A percentile compares a stretch with the other conserved stretches of the same genome.
Evolutionary conservation across 2,113 vertebrate species (phyloP).

Genomic region (Marmota flaviventris): DNA sequence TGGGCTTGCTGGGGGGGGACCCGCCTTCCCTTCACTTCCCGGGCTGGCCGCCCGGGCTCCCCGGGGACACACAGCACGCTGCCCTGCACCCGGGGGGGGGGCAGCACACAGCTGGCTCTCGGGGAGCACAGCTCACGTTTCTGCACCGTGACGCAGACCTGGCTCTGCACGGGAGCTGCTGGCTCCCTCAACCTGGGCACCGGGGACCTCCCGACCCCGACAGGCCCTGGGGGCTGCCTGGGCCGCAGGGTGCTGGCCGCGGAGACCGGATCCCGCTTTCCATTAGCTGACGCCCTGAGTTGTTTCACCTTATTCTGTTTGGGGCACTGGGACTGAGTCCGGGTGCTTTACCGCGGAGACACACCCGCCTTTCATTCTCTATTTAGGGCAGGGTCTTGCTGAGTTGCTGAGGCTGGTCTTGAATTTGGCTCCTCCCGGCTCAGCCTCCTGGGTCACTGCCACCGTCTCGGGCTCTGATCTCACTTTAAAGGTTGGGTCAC

Average conservation of each 20-base stretch:
- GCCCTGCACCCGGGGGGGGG: not conserved
- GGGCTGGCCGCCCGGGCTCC: not conserved
- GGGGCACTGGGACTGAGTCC: too few relatives aligned
- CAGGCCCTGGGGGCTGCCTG: too few relatives aligned
- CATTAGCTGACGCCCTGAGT: too few relatives aligned
- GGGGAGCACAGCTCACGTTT: too few relatives aligned
- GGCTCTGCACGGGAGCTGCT: too few relatives aligned
- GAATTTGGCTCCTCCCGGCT: not conserved
- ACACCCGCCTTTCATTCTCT: not conserved
- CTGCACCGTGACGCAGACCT: too few relatives aligned
- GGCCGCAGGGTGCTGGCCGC: too few relatives aligned
- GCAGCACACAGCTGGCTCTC: not conserved
- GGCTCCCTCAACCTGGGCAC: too few relatives aligned
- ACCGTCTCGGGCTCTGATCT: not conserved
- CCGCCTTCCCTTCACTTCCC: not conserved
- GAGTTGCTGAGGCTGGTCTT: not conserved
- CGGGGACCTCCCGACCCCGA: too few relatives aligned
- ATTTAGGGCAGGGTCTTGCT: not conserved
- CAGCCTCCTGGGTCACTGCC: not conserved
- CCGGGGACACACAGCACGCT: not conserved
- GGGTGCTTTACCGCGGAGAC: not conserved
- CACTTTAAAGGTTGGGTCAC: too few relatives aligned
- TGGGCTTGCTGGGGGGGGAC: rapidly evolving
- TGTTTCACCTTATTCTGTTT: too few relatives aligned
- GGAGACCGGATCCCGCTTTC: too few relatives aligned